Percentiles rank a stretch among this genome's conserved stretches.
phyloP scores from a whole-genome alignment of 1,140 invertebrate genomes.

The Platyura marginata region DNA sequence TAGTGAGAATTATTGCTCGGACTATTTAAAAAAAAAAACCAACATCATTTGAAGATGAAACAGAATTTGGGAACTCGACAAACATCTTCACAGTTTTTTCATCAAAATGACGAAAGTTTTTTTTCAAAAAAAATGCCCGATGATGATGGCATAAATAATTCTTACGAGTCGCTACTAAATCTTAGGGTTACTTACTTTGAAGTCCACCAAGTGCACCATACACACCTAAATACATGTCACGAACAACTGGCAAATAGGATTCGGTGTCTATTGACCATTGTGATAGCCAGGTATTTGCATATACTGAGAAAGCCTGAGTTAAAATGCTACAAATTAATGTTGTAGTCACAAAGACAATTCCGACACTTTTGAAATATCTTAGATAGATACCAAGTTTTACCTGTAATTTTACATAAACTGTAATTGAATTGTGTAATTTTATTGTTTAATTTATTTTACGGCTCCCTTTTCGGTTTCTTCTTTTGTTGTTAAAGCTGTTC shows the following conservation, averaged over 20 bases:
- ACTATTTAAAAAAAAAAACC: too few species aligned
- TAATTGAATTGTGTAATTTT: too few species aligned
- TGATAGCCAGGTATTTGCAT: constrained; percentile 84
- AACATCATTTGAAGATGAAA: too few species aligned
- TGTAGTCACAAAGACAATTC: constrained; percentile 46
- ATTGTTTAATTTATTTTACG: too few species aligned
- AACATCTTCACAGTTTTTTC: too few species aligned
- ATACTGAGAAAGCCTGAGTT: constrained; percentile 73
- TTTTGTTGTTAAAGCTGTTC: background rate
- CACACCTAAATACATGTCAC: constrained; percentile 71
- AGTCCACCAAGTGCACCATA: constrained; percentile 72
- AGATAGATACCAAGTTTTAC: constrained; percentile 74
- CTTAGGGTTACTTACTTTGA: constrained; percentile 70
- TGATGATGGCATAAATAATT: too few species aligned
- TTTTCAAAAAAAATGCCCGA: too few species aligned
- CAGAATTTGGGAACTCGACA: too few species aligned
- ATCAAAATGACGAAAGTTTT: too few species aligned
- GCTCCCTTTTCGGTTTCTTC: too few species aligned
- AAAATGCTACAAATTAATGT: constrained; percentile 71
- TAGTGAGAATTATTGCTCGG: constrained; percentile 74
- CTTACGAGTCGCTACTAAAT: too few species aligned
- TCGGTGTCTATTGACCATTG: constrained; percentile 58
- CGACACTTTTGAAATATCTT: constrained; percentile 76
- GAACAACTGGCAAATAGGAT: constrained; percentile 32
- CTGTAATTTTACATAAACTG: constrained; percentile 23